phyloP scores from a whole-genome alignment of 2,797 vertebrate species.

The Aphelocoma californica region DNA sequence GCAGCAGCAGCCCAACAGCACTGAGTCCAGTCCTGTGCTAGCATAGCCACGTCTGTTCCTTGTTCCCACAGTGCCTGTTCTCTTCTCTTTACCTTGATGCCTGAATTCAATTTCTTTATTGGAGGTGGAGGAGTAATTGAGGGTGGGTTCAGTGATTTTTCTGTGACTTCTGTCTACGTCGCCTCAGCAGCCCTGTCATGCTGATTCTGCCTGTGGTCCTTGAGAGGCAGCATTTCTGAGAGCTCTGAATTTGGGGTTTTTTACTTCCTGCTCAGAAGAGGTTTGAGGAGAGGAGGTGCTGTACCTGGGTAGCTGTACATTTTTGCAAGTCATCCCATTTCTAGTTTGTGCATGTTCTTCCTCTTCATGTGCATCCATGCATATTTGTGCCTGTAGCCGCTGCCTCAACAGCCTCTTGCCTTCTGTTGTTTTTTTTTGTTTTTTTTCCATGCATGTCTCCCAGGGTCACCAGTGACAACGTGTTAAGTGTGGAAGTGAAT shows the following conservation, averaged over 20 bases:
- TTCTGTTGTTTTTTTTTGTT: not conserved
- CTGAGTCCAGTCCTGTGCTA: not conserved
- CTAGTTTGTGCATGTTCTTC: not conserved
- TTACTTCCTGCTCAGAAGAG: not conserved
- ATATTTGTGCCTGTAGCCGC: not conserved
- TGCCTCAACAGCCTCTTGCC: not conserved
- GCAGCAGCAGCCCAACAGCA: not conserved
- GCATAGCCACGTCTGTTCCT: not conserved
- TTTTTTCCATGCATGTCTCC: not conserved
- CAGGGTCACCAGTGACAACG: not conserved
- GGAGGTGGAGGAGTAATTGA: not conserved
- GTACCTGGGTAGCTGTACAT: not conserved
- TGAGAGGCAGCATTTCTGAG: not conserved
- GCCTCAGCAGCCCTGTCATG: not conserved
- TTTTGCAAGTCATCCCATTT: not conserved
- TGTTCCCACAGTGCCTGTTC: not conserved
- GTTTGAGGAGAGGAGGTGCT: not conserved
- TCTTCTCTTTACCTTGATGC: not conserved
- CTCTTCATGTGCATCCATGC: fast-evolving
- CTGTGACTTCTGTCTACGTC: not conserved
- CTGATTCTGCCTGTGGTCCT: not conserved
- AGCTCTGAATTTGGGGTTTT: not conserved
- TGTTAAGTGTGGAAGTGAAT: not conserved
- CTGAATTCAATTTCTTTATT: not conserved
- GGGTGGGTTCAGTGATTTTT: not conserved